Percentiles rank a stretch among this genome's conserved stretches.
Conservation (phyloP, 1,140 invertebrate genomes). For the Drosophila nigrodunni region DNA sequence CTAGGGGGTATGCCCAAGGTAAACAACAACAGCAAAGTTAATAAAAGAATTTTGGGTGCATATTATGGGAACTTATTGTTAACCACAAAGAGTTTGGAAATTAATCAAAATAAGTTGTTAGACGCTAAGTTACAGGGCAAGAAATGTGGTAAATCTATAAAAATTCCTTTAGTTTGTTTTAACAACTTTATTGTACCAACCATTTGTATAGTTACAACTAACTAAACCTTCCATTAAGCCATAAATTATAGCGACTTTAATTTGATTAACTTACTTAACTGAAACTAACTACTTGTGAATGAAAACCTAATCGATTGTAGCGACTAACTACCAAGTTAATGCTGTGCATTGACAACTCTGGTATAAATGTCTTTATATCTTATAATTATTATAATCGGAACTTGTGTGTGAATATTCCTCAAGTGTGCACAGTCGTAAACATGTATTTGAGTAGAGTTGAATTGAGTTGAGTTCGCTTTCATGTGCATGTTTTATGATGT, state of each 20-base stretch:
- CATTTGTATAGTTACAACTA: too few species aligned
- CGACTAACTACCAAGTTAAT: not conserved
- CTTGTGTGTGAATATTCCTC: constrained; percentile 4
- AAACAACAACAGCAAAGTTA: not conserved
- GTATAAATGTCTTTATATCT: not conserved
- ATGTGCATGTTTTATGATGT: constrained; percentile 39
- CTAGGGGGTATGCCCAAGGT: not conserved
- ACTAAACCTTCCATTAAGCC: too few species aligned
- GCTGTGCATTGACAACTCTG: not conserved
- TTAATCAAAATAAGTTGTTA: too few species aligned
- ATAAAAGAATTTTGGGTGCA: too few species aligned
- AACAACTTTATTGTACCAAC: too few species aligned
- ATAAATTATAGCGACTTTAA: too few species aligned
- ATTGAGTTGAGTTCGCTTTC: constrained; percentile 20
- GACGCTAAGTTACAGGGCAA: too few species aligned
- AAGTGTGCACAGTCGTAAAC: constrained; percentile 26
- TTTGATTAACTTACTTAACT: too few species aligned
- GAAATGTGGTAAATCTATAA: too few species aligned
- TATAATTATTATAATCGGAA: constrained; percentile 4
- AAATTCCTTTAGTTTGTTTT: too few species aligned
- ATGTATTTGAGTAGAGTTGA: constrained; percentile 10
- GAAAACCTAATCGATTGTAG: not conserved
- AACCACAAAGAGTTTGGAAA: too few species aligned
- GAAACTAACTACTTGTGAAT: not conserved
- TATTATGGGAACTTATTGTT: too few species aligned